Conservation (phyloP, 2,888 invertebrate species). For the Drosophila histrio region DNA sequence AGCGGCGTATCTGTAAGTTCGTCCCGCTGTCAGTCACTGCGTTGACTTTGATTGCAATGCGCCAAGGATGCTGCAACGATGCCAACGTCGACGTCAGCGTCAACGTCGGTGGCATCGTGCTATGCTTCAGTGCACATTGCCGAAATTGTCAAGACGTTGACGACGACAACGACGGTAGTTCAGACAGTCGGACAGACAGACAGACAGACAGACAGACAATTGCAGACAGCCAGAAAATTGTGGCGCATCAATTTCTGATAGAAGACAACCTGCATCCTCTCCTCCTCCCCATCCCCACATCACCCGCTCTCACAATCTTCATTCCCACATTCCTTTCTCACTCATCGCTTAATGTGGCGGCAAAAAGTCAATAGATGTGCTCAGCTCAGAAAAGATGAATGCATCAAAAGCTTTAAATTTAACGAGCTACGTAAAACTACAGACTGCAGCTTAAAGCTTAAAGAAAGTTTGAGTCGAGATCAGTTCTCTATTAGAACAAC, state of each 20-base stretch:
- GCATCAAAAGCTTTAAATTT: neutral
- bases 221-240: conserved; percentile 51
- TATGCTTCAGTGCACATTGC: conserved; percentile 72
- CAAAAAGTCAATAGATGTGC: conserved; percentile 73
- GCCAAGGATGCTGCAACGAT: conserved; percentile 66
- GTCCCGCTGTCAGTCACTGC: conserved; percentile 69
- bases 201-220: conserved; percentile 1
- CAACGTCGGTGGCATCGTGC: conserved; percentile 25
- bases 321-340: neutral
- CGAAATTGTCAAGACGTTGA: conserved; percentile 68
- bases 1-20: conserved; percentile 57
- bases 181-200: conserved; percentile 1
- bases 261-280: conserved; percentile 18
- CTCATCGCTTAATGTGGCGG: conserved; percentile 64
- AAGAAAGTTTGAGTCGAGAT: neutral
- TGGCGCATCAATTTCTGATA: conserved; percentile 57
- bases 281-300: neutral
- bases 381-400: neutral
- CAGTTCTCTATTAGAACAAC: neutral
- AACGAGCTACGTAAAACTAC: neutral
- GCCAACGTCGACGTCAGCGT: neutral
- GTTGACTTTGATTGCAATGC: conserved; percentile 77
- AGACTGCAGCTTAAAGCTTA: neutral
- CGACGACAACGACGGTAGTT: conserved; percentile 26
- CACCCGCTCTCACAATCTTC: neutral